A percentile compares a stretch with the other conserved stretches of the same genome.
Evolutionary conservation across 2,797 vertebrate species (phyloP).

Genomic region (Bovichtus variegatus): DNA sequence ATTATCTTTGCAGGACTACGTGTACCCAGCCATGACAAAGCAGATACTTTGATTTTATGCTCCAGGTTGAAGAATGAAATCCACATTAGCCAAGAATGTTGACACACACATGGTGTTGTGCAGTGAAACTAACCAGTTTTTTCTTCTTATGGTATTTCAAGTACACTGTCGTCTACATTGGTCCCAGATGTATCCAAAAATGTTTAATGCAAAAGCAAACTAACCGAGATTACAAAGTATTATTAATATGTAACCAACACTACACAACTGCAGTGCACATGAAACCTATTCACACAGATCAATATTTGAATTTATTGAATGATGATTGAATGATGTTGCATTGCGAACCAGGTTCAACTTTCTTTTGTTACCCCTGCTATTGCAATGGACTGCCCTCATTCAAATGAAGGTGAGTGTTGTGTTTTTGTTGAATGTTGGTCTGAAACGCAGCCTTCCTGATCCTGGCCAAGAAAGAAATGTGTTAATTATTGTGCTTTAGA

Average conservation of each 20-base stretch:
- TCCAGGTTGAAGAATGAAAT: slow-evolving; percentile 32
- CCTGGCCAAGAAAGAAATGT: no score
- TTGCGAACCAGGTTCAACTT: neutral
- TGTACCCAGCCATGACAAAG: slow-evolving; percentile 39
- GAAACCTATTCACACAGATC: neutral
- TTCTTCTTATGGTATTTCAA: slow-evolving; percentile 28
- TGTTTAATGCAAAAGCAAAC: neutral
- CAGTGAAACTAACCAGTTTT: neutral
- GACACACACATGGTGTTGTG: neutral
- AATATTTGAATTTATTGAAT: neutral
- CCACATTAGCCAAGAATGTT: slow-evolving; percentile 20
- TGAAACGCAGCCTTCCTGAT: no score
- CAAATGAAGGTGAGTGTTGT: no score
- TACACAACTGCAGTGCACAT: neutral
- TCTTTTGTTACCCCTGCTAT: no score
- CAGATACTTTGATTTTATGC: slow-evolving; percentile 54
- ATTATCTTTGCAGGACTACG: slow-evolving; percentile 39
- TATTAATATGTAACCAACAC: neutral
- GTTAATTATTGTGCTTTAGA: no score
- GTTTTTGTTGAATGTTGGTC: no score
- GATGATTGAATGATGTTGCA: neutral
- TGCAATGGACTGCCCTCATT: no score
- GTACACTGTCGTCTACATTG: slow-evolving; percentile 2
- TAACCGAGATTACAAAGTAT: neutral
- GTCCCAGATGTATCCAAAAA: neutral